phyloP scores from a whole-genome alignment of 2,888 invertebrate species.

The Trissolcus japonicus region DNA sequence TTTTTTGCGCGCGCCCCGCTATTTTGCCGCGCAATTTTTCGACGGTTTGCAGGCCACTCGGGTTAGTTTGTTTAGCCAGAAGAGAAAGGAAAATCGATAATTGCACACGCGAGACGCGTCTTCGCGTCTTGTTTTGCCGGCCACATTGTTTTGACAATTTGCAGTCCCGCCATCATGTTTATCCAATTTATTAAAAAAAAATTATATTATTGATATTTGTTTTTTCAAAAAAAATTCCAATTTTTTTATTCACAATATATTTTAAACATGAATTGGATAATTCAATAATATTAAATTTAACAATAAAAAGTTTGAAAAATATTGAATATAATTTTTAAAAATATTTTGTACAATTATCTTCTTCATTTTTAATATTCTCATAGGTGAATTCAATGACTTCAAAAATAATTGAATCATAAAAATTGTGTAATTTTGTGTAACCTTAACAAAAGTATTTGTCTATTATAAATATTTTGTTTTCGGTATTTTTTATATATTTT shows the following conservation, averaged over 20 bases:
- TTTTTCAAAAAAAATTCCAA: slow-evolving; percentile 3
- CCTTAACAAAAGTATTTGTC: no score
- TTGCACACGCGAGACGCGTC: slow-evolving; percentile 52
- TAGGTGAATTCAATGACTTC: neutral
- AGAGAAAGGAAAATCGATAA: slow-evolving; percentile 54
- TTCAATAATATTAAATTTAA: no score
- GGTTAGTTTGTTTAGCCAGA: slow-evolving; percentile 17
- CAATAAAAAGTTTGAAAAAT: no score
- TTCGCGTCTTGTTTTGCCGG: slow-evolving; percentile 43
- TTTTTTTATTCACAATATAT: neutral
- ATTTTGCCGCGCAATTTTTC: slow-evolving; percentile 32
- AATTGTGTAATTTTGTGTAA: neutral
- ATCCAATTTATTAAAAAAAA: neutral
- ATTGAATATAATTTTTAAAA: no score
- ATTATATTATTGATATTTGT: slow-evolving; percentile 2
- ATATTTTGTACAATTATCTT: no score
- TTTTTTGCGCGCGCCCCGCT: neutral
- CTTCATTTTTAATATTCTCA: neutral
- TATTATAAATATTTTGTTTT: no score
- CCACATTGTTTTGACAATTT: slow-evolving; percentile 34
- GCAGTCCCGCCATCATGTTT: neutral
- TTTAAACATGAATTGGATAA: no score
- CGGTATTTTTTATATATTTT: no score
- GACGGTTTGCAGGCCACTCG: neutral
- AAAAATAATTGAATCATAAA: no score